Evolutionary conservation across 2,797 vertebrate species (phyloP), one percentile per base, ranked within the genome.

Genomic region (Poeciliopsis paucimaculata): DNA sequence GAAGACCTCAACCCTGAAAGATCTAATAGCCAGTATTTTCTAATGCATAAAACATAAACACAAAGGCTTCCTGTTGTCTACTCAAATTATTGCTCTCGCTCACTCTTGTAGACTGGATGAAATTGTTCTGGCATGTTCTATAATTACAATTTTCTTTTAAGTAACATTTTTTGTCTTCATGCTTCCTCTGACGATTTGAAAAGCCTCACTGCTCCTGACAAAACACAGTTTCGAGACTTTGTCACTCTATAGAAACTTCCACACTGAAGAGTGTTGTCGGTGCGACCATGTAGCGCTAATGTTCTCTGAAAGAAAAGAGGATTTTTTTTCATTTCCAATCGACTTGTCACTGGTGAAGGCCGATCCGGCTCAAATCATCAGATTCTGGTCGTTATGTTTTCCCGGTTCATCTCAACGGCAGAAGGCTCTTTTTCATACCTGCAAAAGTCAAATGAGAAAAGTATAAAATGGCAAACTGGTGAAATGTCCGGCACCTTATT

Each of bases 391-490:
- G 2, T 11, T 23, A 11, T 26, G 12, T 70, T 68, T 41, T 68
- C 20, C 34, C 36, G 12, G 64, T 41, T 11, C 20, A n/a, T 71
- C 41, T 71, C 23, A 43, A 7, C 0, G 41, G 41, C 26, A 18
- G 36, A 39, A 20, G 9, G 64, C 9, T 66, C 64, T 39, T 39
- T 23, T 66, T 39, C 16, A 20, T 20, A 10, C 62, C 62, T 41
- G 18, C 64, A 41, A 39, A 64, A 64, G 31, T 34, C 60, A 36
- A 36, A 18, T 20, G 16, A 41, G 18, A 66, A 26, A 13, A 28
- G 68, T 46, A 72, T 8, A 46, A 72, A 72, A 46, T 72, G 68
- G 23, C 43, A 72, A 72, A 28, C 41, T 28, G 34, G 34, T 74
- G 68, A 46, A 46, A 46, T 28, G 68, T 28, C 68, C 39, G 36